Evolutionary conservation across 2,113 vertebrate species (phyloP), one percentile per base, ranked within the genome.

Genomic region (Gobiocypris rarus): DNA sequence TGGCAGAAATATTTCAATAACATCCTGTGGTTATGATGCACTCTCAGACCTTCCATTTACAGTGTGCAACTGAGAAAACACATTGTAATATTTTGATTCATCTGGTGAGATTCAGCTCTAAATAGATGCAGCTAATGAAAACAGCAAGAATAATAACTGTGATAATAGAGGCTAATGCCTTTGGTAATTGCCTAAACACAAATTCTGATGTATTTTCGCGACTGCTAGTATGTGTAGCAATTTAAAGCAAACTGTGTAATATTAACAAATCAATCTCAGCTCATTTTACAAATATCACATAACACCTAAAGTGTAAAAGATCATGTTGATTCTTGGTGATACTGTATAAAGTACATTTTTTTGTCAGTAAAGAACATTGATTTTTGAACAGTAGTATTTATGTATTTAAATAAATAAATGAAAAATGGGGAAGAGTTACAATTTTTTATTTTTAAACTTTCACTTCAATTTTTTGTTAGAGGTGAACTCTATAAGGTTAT

Each of bases 111-210:
- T n/a, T 28, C 26, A 17, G 15, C 26, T 81, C 43, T 82, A 69
- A 82, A 82, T 17, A 56, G 48, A 54, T 56, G 65, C 79, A 24
- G 48, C 45, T 56, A 70, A 70, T 82, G 14, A 56, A 56, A 82
- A 70, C 26, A 38, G 28, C 31, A 52, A 81, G 31, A 81, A 7
- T 70, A 81, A 81, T 65, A 67, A 70, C 31, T 34, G 45, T 13
- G 19, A 81, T 70, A 69, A 81, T 38, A 2, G 13, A 70, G 13
- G 17, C 6, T 82, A 56, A 70, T 70, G 48, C 31, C 0, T 56
- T 70, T 70, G 22, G 22, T 54, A 70, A 70, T 70, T 82, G 31
- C 17, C 28, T 22, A 54, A 82, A 50, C 24, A 65, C 58, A 31
- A 50, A 80, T 65, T 11, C 41, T 70, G 75, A 38, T 56, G n/a